phyloP scores from a whole-genome alignment of 2,113 vertebrate species.

The Willisornis vidua region DNA sequence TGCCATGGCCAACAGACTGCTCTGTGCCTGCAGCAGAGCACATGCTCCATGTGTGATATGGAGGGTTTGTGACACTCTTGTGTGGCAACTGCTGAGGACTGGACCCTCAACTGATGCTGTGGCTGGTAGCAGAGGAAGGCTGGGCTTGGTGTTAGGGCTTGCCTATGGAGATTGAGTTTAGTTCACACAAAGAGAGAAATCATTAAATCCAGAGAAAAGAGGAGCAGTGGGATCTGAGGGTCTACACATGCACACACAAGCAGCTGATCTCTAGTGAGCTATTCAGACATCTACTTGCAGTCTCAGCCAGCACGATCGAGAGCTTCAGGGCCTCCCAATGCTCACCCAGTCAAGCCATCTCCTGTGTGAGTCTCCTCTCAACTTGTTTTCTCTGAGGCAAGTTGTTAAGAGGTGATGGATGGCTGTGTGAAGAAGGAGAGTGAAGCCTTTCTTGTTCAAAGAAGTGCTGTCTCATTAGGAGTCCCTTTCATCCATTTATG shows the following conservation, averaged over 20 bases:
- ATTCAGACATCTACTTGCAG: background rate
- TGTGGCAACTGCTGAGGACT: fast-evolving
- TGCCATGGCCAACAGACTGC: background rate
- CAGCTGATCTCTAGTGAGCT: background rate
- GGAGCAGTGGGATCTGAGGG: background rate
- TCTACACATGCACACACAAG: background rate
- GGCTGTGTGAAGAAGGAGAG: background rate
- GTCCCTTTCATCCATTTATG: background rate
- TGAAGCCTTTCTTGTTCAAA: background rate
- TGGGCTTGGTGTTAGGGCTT: background rate
- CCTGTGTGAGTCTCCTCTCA: background rate
- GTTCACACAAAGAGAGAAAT: background rate
- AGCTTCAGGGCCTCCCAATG: background rate
- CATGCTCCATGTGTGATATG: fast-evolving
- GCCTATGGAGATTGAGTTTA: background rate
- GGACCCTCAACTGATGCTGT: background rate
- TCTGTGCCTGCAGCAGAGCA: background rate
- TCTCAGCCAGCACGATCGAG: fast-evolving
- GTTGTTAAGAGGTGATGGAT: background rate
- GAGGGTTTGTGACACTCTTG: background rate
- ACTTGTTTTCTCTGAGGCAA: background rate
- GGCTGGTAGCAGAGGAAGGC: background rate
- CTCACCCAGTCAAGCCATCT: background rate
- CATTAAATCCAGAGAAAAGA: background rate
- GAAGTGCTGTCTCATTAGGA: background rate